Conservation (phyloP, 2,113 vertebrate genomes). For the Dipodomys merriami region DNA sequence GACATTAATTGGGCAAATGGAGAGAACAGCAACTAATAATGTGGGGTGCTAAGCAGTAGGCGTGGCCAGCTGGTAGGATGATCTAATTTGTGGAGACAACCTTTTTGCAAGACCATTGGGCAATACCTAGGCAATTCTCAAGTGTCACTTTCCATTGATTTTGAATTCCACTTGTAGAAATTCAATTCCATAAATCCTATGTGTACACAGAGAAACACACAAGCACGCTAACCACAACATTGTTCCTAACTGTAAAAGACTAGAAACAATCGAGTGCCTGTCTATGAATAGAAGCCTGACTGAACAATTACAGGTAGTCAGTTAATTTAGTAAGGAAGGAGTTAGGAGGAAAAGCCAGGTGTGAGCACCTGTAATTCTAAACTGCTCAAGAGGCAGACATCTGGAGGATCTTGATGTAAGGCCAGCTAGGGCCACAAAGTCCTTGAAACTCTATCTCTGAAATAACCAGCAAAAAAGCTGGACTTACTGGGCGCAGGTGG, state of each 20-base stretch:
- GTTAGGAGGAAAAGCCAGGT: no score
- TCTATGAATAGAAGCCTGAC: neutral
- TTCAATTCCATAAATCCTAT: neutral
- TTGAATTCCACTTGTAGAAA: neutral
- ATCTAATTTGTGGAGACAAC: neutral
- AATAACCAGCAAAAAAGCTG: no score
- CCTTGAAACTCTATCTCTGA: no score
- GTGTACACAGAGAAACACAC: neutral
- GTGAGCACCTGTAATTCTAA: no score
- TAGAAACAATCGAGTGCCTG: neutral
- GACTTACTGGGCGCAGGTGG: no score
- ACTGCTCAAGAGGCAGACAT: no score
- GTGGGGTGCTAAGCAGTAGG: no score
- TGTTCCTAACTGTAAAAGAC: constrained; percentile 15
- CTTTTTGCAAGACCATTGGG: neutral
- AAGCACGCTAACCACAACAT: neutral
- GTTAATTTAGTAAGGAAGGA: neutral
- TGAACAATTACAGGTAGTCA: neutral
- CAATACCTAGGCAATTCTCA: neutral
- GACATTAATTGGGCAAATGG: no score
- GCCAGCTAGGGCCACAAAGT: no score
- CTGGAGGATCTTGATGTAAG: no score
- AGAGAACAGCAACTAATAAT: no score
- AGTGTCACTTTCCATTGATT: constrained; percentile 34
- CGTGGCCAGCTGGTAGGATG: neutral